Conservation (phyloP, 2,797 vertebrate genomes). For the Diplodus sargus region DNA sequence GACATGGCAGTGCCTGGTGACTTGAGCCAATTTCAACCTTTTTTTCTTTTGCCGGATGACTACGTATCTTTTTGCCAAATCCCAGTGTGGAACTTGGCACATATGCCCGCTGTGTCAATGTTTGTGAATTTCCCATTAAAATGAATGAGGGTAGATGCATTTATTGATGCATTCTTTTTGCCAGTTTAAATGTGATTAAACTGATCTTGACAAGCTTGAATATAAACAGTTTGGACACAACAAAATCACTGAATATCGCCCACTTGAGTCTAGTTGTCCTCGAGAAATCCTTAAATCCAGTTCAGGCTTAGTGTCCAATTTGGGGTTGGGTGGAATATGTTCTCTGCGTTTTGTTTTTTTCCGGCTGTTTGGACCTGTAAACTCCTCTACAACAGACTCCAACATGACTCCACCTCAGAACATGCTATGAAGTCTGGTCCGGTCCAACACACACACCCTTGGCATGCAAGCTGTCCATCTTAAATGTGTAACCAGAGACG, state of each 20-base stretch:
- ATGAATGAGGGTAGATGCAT: not conserved
- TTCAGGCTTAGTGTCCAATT: not conserved
- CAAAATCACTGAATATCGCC: not conserved
- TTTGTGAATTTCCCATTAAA: not conserved
- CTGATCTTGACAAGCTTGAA: not conserved
- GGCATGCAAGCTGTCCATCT: conserved; percentile 26
- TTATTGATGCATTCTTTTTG: not conserved
- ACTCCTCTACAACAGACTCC: not conserved
- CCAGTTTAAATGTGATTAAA: not conserved
- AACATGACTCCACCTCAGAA: conserved; percentile 14
- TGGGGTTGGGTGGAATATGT: not conserved
- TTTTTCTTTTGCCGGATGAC: not conserved
- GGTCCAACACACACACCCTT: not conserved
- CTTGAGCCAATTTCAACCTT: not conserved
- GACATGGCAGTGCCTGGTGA: not conserved
- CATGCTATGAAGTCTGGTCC: not conserved
- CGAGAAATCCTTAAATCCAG: not conserved
- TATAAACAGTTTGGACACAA: not conserved
- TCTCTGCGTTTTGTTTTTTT: not conserved
- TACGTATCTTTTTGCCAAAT: not conserved
- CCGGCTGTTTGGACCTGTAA: not conserved
- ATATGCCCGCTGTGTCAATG: not conserved
- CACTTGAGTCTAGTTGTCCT: not conserved
- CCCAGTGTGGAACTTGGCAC: conserved; percentile 4
- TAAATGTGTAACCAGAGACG: conserved; percentile 63